Conservation (phyloP, 2,888 invertebrate genomes). For the Punctoribates punctum region DNA sequence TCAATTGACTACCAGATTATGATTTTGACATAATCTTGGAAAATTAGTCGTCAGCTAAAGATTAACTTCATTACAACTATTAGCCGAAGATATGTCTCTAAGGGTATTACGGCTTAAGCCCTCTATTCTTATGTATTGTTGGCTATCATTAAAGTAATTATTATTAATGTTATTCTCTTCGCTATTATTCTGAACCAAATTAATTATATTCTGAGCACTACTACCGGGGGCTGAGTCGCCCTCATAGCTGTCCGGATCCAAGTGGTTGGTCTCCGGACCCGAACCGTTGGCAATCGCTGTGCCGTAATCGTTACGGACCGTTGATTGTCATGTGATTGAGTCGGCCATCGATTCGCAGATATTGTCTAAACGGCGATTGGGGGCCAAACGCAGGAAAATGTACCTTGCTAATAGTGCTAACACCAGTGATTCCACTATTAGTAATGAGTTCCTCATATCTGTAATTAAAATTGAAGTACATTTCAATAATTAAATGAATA, state of each 20-base stretch:
- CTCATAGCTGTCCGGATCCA: background rate
- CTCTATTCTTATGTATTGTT: conserved; percentile 23
- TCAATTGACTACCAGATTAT: no score
- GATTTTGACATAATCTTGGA: no score
- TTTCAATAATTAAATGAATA: no score
- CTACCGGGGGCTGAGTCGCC: background rate
- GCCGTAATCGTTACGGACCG: conserved; percentile 21
- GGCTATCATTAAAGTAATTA: background rate
- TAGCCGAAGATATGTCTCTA: conserved; percentile 4
- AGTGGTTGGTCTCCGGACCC: no score
- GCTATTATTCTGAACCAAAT: background rate
- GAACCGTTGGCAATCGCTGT: background rate
- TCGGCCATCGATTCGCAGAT: conserved; percentile 37
- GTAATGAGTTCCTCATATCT: conserved; percentile 48
- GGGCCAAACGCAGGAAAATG: conserved; percentile 46
- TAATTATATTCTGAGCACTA: background rate
- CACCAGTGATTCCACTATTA: conserved; percentile 47
- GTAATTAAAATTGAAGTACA: background rate
- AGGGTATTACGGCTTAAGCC: background rate
- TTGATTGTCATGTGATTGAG: conserved; percentile 41
- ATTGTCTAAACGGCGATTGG: conserved; percentile 27
- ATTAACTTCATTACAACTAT: conserved; percentile 9
- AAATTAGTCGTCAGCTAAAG: background rate
- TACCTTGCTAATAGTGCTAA: conserved; percentile 47
- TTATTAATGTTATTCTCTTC: background rate